phyloP scores from a whole-genome alignment of 2,888 invertebrate species.

The Drosophila maculinotata region DNA sequence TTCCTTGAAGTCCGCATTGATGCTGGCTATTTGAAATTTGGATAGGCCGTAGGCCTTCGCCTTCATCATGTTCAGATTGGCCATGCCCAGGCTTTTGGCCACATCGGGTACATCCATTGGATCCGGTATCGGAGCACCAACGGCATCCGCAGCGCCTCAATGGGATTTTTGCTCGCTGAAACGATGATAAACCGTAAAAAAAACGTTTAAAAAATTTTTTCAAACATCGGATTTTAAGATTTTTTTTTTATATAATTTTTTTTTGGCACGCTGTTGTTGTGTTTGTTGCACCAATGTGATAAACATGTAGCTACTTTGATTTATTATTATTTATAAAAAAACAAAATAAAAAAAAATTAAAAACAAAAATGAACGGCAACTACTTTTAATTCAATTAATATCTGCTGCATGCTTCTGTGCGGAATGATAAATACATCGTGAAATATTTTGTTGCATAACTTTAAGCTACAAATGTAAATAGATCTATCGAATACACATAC shows the following conservation, averaged over 20 bases:
- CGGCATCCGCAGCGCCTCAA: slow-evolving; percentile 89
- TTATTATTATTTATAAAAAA: too few relatives aligned
- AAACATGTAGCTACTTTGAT: too few relatives aligned
- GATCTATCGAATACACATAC: not conserved
- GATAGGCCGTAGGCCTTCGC: slow-evolving; percentile 91
- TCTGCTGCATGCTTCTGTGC: not conserved
- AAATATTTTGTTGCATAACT: not conserved
- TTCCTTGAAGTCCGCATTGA: slow-evolving; percentile 90
- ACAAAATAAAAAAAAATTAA: slow-evolving; percentile 72
- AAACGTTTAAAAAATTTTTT: too few relatives aligned
- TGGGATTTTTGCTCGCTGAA: slow-evolving; percentile 88
- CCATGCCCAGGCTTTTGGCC: slow-evolving; percentile 89
- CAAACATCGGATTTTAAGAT: too few relatives aligned
- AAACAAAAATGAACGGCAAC: too few relatives aligned
- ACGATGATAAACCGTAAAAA: too few relatives aligned
- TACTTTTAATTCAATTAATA: not conserved
- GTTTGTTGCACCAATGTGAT: too few relatives aligned
- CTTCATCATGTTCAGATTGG: slow-evolving; percentile 90
- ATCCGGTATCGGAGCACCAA: slow-evolving; percentile 91
- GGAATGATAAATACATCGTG: too few relatives aligned
- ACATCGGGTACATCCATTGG: slow-evolving; percentile 92
- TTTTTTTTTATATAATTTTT: too few relatives aligned
- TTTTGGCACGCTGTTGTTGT: too few relatives aligned
- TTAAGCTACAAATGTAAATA: not conserved
- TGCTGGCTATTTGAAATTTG: slow-evolving; percentile 90